Evolutionary conservation across 2,113 vertebrate genomes (phyloP).

Genomic region (Mesocricetus auratus): DNA sequence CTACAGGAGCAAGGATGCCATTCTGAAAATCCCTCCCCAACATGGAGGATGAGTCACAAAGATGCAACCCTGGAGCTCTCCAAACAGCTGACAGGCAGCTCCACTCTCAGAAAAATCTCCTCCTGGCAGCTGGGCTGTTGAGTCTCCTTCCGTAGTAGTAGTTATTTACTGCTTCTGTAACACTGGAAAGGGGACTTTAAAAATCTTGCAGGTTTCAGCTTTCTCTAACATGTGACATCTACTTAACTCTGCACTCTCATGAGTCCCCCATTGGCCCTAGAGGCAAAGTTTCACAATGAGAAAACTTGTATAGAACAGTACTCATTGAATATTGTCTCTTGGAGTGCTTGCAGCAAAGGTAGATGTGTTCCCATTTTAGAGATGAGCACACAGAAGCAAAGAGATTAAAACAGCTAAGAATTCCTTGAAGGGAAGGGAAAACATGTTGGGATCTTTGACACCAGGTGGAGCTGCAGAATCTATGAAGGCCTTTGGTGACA

Average conservation of each 20-base stretch:
- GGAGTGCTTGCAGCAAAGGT: not conserved
- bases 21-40: not conserved
- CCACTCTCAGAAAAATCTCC: not conserved
- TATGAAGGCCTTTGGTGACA: not conserved
- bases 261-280: not conserved
- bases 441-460: conserved; percentile 35
- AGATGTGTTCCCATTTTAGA: not conserved
- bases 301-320: not conserved
- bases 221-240: not conserved
- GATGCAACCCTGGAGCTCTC: not conserved
- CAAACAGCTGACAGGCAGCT: not conserved
- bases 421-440: not conserved
- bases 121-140: not conserved
- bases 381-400: not conserved
- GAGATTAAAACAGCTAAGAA: not conserved
- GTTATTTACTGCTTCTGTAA: not conserved
- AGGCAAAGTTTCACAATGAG: not conserved
- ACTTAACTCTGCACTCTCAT: not conserved
- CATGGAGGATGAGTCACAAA: not conserved
- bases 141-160: not conserved
- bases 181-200: not conserved
- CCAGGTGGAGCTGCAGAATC: conserved; percentile 68
- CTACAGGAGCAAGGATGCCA: not conserved
- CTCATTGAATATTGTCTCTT: not conserved
- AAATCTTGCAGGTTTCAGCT: not conserved